Conservation (phyloP, 2,888 invertebrate genomes). For the Metellina segmentata region DNA sequence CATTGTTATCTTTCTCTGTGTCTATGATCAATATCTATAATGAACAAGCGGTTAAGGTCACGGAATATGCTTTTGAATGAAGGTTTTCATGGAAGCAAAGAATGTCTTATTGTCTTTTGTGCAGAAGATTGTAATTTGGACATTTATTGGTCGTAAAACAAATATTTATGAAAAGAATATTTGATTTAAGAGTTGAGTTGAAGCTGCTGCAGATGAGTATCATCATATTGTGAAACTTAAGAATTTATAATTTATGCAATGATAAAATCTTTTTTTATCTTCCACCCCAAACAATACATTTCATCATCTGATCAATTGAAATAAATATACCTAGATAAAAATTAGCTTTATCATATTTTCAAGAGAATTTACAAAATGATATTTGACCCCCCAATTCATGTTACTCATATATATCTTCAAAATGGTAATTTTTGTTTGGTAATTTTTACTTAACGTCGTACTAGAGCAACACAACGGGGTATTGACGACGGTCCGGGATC, state of each 20-base stretch:
- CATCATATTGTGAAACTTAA: not conserved
- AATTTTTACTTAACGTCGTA: too few species aligned
- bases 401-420: too few species aligned
- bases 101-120: not conserved
- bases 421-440: too few species aligned
- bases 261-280: not conserved
- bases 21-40: not conserved
- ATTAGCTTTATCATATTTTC: too few species aligned
- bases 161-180: not conserved
- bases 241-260: not conserved
- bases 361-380: too few species aligned
- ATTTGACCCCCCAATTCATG: too few species aligned
- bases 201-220: not conserved
- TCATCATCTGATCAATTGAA: too few species aligned
- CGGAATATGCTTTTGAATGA: not conserved
- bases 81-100: not conserved
- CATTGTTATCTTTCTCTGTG: not conserved
- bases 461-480: too few species aligned
- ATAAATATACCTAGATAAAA: too few species aligned
- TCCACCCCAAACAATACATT: not conserved
- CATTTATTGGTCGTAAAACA: not conserved
- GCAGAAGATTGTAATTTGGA: not conserved
- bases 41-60: not conserved
- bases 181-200: not conserved
- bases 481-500: too few species aligned